These are phyloP conservation scores for Phyllotis vaccarum DNA, from an alignment of 2,797 vertebrate species.

Conservation along the genomic window DNA sequence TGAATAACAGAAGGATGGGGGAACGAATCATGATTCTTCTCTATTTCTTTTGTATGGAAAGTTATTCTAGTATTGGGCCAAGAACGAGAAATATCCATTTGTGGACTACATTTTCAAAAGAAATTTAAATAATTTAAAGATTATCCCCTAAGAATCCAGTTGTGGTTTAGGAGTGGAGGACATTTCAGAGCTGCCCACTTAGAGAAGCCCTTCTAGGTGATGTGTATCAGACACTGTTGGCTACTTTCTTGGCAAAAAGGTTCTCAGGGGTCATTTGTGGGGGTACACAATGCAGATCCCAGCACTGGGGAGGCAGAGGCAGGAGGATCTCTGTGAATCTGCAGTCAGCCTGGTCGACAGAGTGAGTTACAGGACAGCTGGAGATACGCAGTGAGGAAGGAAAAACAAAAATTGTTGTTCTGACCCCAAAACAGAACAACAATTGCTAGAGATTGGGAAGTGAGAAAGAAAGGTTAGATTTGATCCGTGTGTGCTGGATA, in stretches of 20 bases:
- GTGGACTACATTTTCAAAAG: background rate
- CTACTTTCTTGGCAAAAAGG: constrained; percentile 8
- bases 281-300: background rate
- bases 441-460: background rate
- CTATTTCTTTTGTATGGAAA: too few relatives aligned
- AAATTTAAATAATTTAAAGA: constrained; percentile 4
- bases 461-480: background rate
- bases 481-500: background rate
- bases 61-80: background rate
- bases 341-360: background rate
- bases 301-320: background rate
- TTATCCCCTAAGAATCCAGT: background rate
- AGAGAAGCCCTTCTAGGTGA: background rate
- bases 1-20: background rate
- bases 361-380: background rate
- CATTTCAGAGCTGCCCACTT: background rate
- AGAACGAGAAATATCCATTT: background rate
- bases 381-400: background rate
- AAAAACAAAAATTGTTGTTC: too few relatives aligned
- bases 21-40: background rate
- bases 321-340: background rate
- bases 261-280: background rate
- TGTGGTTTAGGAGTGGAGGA: background rate
- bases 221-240: background rate
- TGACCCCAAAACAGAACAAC: background rate